Percentiles rank a stretch among this genome's conserved stretches.
phyloP scores from a whole-genome alignment of 2,888 invertebrate species.

The Maniola hyperantus region DNA sequence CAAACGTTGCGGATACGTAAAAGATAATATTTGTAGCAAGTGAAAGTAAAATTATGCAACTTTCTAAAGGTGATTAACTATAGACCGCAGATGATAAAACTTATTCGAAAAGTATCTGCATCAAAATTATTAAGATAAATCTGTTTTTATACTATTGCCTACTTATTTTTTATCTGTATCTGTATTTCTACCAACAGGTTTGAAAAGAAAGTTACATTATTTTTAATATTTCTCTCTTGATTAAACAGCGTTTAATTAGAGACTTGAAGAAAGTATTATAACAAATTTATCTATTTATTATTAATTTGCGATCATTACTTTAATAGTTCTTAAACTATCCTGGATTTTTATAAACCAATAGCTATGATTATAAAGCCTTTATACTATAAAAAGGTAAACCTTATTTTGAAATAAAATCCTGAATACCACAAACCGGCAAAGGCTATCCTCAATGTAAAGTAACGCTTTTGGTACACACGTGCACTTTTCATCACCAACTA shows the following conservation, averaged over 20 bases:
- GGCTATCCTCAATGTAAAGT: constrained; percentile 20
- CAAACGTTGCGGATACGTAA: constrained; percentile 66
- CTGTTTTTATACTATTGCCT: constrained; percentile 16
- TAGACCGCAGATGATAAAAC: constrained; percentile 14
- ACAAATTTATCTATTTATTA: background rate
- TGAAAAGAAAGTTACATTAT: constrained; percentile 8
- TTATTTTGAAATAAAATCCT: constrained; percentile 27
- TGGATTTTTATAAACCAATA: background rate
- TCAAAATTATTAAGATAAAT: constrained; percentile 10
- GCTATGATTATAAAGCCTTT: constrained; percentile 12
- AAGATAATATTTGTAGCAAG: constrained; percentile 66
- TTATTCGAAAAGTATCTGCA: constrained; percentile 14
- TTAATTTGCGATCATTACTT: background rate
- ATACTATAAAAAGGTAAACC: constrained; percentile 25
- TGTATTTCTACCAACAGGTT: constrained; percentile 9
- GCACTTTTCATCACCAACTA: constrained; percentile 37
- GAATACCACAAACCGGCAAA: constrained; percentile 20
- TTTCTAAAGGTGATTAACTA: constrained; percentile 56
- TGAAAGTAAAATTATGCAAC: constrained; percentile 81
- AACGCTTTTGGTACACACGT: constrained; percentile 29
- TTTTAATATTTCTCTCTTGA: background rate
- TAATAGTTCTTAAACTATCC: constrained; percentile 1
- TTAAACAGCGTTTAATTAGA: background rate
- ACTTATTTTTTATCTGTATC: constrained; percentile 7
- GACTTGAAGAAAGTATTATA: background rate